A percentile compares a stretch with the other conserved stretches of the same genome.
phyloP scores from a whole-genome alignment of 2,113 vertebrate species.

The Gopherus flavomarginatus region DNA sequence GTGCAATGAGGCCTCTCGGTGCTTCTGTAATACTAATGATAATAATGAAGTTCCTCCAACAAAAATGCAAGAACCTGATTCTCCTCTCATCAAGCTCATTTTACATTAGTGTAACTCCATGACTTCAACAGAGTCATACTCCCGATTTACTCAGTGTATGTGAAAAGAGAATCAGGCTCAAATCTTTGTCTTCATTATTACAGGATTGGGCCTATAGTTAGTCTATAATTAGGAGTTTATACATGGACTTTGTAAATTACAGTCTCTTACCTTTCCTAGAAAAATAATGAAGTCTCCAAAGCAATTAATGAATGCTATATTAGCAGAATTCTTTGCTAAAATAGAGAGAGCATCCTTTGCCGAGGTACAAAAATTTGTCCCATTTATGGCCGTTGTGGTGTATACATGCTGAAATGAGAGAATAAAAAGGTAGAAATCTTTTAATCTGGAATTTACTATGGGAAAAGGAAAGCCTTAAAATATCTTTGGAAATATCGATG shows the following conservation, averaged over 20 bases:
- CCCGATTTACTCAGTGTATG: neutral
- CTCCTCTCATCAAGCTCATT: neutral
- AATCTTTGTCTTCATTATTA: neutral
- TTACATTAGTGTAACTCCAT: neutral
- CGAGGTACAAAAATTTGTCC: constrained; percentile 82
- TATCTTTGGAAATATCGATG: neutral
- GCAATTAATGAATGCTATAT: constrained; percentile 66
- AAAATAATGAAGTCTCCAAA: constrained; percentile 81
- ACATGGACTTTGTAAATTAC: neutral
- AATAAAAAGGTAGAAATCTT: neutral
- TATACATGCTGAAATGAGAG: constrained; percentile 80
- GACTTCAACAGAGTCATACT: neutral
- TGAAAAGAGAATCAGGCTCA: neutral
- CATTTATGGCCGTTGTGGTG: constrained; percentile 79
- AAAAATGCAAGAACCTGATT: neutral
- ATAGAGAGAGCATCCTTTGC: constrained; percentile 74
- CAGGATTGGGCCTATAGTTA: neutral
- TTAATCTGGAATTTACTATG: neutral
- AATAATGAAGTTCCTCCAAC: neutral
- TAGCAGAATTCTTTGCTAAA: constrained; percentile 72
- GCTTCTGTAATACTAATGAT: neutral
- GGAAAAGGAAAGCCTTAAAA: neutral
- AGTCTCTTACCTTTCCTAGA: constrained; percentile 82
- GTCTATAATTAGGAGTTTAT: neutral
- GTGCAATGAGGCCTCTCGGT: neutral